Evolutionary conservation across 1,140 invertebrate genomes (phyloP), one percentile per base, ranked within the genome.

Genomic region (Druon quercuslanigerum): DNA sequence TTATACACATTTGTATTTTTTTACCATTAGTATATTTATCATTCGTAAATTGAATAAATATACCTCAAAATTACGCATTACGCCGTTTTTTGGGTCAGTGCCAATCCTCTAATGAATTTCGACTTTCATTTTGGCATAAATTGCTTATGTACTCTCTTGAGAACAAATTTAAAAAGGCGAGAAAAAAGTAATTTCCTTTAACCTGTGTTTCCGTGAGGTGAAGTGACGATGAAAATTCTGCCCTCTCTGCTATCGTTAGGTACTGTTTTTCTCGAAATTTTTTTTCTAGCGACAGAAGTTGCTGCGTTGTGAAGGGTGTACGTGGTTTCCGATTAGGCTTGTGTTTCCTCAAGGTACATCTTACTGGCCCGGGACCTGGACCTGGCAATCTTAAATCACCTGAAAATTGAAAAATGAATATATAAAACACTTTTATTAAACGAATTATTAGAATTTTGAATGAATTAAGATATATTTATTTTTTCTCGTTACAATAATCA

Each of bases 211-310:
- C 98, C 7, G 98, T 99, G 1, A 99, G 93, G 82, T 97, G 95
- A 40, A 99, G 92, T 0, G 97, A 98, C 4, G 95, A 96, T 3
- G 97, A 98, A 91, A 99, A 99, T 90, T 99, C 98, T 0, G 98
- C 98, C 73, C 98, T 92, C 89, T 99, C 98, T 1, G 98, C 97
- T 82, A 99, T 98, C 84, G 97, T 97, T 73, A 99, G 92, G 91
- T 99, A 99, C 91, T 99, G 98, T 90, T 98, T 99, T 90, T 98
- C 95, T 12, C 96, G 93, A 92, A 99, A 99, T 92, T 99, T 99
- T 92, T 96, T 96, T 91, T 99, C 98, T 75, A 99, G 92, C 8
- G 97, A 96, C 46, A 98, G 91, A 50, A 99, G 92, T 89, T 99
- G 98, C 87, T 99, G 97, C 6, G 98, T 98, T 11, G 98, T 99